Percentiles rank a stretch among this genome's conserved stretches.
phyloP scores from a whole-genome alignment of 2,797 vertebrate genomes.

The Sebastolobus altivelis region DNA sequence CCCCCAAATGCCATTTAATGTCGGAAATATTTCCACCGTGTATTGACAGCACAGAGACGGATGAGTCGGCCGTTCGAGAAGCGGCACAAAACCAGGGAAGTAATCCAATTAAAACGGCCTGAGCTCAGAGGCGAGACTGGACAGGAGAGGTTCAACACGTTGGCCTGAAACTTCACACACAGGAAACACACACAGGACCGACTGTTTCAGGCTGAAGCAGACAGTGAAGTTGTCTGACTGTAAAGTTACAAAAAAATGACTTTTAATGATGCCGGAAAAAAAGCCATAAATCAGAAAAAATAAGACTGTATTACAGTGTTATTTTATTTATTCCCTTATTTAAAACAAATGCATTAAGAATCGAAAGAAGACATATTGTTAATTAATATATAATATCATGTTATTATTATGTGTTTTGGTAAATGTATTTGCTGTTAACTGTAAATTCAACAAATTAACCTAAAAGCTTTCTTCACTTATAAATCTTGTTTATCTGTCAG shows the following conservation, averaged over 20 bases:
- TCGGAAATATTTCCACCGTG: slow-evolving; percentile 80
- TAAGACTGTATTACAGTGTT: background rate
- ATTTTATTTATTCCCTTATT: background rate
- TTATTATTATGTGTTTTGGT: background rate
- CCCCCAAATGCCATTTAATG: slow-evolving; percentile 82
- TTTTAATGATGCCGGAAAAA: background rate
- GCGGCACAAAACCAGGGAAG: slow-evolving; percentile 38
- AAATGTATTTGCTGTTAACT: background rate
- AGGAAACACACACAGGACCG: background rate
- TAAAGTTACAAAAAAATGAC: background rate
- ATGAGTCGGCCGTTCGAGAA: slow-evolving; percentile 56
- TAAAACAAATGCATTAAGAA: background rate
- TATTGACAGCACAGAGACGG: slow-evolving; percentile 75
- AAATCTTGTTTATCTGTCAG: background rate
- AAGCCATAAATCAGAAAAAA: background rate
- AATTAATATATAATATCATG: background rate
- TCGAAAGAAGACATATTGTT: background rate
- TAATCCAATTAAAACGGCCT: slow-evolving; percentile 62
- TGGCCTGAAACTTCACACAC: slow-evolving; percentile 49
- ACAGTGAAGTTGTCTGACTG: background rate
- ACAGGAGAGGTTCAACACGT: slow-evolving; percentile 49
- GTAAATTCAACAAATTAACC: background rate
- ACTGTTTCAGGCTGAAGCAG: background rate
- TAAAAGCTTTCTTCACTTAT: background rate
- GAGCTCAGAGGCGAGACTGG: background rate